A percentile compares a stretch with the other conserved stretches of the same genome.
Conservation (phyloP, 2,113 vertebrate species). For the Camelus dromedarius region DNA sequence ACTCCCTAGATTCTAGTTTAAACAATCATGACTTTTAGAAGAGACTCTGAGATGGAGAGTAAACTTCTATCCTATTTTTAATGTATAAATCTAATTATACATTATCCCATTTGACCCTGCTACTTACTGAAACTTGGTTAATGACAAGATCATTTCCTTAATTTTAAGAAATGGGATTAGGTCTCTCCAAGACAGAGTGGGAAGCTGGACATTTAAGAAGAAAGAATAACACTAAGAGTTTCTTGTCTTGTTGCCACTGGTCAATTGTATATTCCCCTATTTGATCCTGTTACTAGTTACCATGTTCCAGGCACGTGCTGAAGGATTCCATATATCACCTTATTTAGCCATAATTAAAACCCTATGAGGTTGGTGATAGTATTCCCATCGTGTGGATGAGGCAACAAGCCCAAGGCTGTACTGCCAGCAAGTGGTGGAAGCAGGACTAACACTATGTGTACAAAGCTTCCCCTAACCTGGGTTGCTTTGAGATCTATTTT, state of each 20-base stretch:
- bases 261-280: background rate
- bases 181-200: background rate
- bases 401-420: background rate
- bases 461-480: background rate
- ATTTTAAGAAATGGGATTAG: conserved; percentile 35
- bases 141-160: background rate
- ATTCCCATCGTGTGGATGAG: background rate
- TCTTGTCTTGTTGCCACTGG: background rate
- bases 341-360: conserved; percentile 23
- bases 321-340: background rate
- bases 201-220: background rate
- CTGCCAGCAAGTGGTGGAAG: background rate
- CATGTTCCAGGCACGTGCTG: background rate
- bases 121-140: conserved; percentile 53
- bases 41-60: background rate
- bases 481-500: background rate
- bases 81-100: background rate
- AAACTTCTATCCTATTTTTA: conserved; percentile 6
- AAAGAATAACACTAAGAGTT: background rate
- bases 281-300: background rate
- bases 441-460: background rate
- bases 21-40: conserved; percentile 1
- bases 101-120: background rate
- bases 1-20: background rate
- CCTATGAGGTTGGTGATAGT: background rate